A percentile compares a stretch with the other conserved stretches of the same genome.
phyloP scores from a whole-genome alignment of 1,140 invertebrate species.

The Drosophila nigrodunni region DNA sequence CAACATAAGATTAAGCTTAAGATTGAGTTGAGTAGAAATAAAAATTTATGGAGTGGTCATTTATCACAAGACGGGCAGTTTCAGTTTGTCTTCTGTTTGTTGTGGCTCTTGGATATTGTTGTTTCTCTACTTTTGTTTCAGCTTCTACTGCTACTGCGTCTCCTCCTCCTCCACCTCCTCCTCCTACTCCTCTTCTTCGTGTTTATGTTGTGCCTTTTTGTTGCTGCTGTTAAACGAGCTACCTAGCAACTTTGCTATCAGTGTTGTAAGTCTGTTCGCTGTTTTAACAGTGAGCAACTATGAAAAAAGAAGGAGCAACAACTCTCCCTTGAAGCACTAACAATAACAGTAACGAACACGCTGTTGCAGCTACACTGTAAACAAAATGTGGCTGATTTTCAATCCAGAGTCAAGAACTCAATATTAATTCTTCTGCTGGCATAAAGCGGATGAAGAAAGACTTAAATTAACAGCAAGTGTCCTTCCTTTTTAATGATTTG shows the following conservation, averaged over 20 bases:
- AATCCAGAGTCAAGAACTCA: too few species aligned
- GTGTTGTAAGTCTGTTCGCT: constrained; percentile 47
- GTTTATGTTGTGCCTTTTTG: not conserved
- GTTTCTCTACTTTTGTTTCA: not conserved
- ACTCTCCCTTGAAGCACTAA: constrained; percentile 22
- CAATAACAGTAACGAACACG: constrained; percentile 66
- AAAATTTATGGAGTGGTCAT: constrained; percentile 80
- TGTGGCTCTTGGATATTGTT: constrained; percentile 24
- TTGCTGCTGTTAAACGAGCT: constrained; percentile 19
- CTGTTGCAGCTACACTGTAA: constrained; percentile 40
- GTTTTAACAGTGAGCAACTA: constrained; percentile 61
- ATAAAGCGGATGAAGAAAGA: too few species aligned
- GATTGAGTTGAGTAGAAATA: constrained; percentile 76
- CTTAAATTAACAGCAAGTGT: too few species aligned
- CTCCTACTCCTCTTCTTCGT: not conserved
- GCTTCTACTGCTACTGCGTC: not conserved
- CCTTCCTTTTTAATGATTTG: too few species aligned
- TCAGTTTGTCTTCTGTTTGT: constrained; percentile 31
- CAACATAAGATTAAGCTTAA: constrained; percentile 62
- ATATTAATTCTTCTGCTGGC: too few species aligned
- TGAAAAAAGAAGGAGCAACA: constrained; percentile 57
- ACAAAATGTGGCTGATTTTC: too few species aligned
- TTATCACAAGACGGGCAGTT: constrained; percentile 65
- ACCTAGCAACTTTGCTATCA: constrained; percentile 48
- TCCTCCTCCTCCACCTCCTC: not conserved